Evolutionary conservation across 2,888 invertebrate species (phyloP), one percentile per base, ranked within the genome.

Genomic region (Lamproptera curius): DNA sequence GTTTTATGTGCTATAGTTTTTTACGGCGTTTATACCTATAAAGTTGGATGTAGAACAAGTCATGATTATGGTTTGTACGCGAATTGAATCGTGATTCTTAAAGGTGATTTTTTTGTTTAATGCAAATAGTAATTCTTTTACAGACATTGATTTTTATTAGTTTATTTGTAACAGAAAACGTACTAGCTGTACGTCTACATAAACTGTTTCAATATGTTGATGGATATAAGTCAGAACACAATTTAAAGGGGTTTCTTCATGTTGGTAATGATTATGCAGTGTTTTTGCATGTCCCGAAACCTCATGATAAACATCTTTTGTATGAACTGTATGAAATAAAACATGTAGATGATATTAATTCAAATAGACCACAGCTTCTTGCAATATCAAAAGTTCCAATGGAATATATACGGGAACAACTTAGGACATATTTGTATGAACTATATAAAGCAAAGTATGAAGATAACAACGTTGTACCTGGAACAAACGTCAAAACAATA

Each of bases 291-390:
- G 54, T 61, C 9, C 86, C 86, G 0, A 62, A 69, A 37, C 50
- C 79, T 0, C 79, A 85, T 42, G 84, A 76, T 48, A 77, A 72
- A 51, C 62, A 61, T 23, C 58, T 86, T 1, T 54, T 62, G 1
- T 86, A 84, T 58, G 83, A 84, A 52, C 59, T 86, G 2, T 85
- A 85, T 48, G 84, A 84, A 57, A 60, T 76, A 0, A 76, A 68
- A 50, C 76, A 78, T 45, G 56, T 70, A 1, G 68, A 68, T 1
- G 70, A 71, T 16, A 42, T 54, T 2, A 65, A 63, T 1, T 53
- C 35, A 1, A 67, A 67, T 16, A 77, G 67, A 37, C 82, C 86
- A 0, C 66, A 57, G 46, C 55, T 82, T 15, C 54, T 85, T 0
- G 84, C 84, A 0, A 68, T 83, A 58, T 68, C 82, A 0, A 71